Conservation (phyloP, 1,140 invertebrate genomes). For the Orchesella cincta region DNA sequence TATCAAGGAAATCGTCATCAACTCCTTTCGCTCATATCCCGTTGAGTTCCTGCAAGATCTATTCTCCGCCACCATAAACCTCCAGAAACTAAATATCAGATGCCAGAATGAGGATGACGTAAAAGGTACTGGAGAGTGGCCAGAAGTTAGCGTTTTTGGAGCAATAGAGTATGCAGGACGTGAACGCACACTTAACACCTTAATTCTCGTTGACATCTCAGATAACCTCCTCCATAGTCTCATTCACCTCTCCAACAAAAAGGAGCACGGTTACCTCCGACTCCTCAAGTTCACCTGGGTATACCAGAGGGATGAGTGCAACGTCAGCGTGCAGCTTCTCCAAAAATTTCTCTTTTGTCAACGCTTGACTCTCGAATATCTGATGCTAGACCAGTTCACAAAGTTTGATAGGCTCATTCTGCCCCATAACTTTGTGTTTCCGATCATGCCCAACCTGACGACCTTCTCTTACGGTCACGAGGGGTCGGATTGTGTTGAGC, state of each 20-base stretch:
- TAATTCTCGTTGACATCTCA: constrained; percentile 10
- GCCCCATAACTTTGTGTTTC: not conserved
- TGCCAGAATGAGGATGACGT: constrained; percentile 16
- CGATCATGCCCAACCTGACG: not conserved
- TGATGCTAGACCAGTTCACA: not conserved
- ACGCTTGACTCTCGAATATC: not conserved
- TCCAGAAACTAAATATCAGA: constrained; percentile 6
- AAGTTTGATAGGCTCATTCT: not conserved
- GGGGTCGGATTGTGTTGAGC: not conserved
- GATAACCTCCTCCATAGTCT: not conserved
- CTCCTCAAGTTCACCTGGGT: not conserved
- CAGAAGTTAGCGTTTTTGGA: constrained; percentile 12
- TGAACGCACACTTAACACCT: not conserved
- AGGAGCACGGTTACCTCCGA: not conserved
- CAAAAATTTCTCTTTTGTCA: constrained; percentile 4
- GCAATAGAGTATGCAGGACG: constrained; percentile 9
- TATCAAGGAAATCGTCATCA: not conserved
- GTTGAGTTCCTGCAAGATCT: constrained; percentile 16
- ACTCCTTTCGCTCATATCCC: not conserved
- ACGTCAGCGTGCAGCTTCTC: not conserved
- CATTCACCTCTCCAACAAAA: not conserved
- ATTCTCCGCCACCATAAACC: not conserved
- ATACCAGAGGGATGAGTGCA: not conserved
- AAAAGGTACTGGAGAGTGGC: not conserved
- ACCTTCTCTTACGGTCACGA: constrained; percentile 6